A percentile compares a stretch with the other conserved stretches of the same genome.
These are phyloP conservation scores for Apeltes quadracus DNA, from an alignment of 2,113 vertebrate genomes.

Conservation along the genomic window DNA sequence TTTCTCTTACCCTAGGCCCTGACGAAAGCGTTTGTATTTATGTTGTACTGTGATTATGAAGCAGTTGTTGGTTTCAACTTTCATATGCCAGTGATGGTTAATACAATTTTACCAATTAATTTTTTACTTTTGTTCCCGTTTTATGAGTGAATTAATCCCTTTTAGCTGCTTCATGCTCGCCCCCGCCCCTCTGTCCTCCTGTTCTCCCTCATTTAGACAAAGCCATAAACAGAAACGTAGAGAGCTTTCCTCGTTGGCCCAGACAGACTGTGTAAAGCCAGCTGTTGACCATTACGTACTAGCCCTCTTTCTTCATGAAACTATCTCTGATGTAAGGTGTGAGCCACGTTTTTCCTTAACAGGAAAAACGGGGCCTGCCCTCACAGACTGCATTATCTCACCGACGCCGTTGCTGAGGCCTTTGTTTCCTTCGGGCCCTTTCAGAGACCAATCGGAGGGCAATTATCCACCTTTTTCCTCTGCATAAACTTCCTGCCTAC, in stretches of 20 bases:
- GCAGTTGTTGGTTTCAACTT: not conserved
- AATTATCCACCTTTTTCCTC: slow-evolving; percentile 26
- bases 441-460: slow-evolving; percentile 27
- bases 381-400: slow-evolving; percentile 77
- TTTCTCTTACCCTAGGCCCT: not conserved
- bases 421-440: slow-evolving; percentile 44
- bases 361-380: slow-evolving; percentile 69
- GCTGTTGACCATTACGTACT: slow-evolving; percentile 82
- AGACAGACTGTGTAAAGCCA: slow-evolving; percentile 59
- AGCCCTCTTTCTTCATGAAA: slow-evolving; percentile 72
- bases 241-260: slow-evolving; percentile 38
- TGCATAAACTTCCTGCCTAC: slow-evolving; percentile 1
- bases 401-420: slow-evolving; percentile 45
- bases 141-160: slow-evolving; percentile 2
- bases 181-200: slow-evolving; percentile 10
- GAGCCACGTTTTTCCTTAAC: slow-evolving; percentile 79
- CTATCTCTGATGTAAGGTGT: slow-evolving; percentile 82
- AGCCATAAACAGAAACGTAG: slow-evolving; percentile 43
- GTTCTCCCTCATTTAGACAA: slow-evolving; percentile 27
- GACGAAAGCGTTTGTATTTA: not conserved
- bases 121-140: not conserved
- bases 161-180: not conserved
- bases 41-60: slow-evolving; percentile 1
- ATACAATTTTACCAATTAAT: not conserved
- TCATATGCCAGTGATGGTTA: not conserved